A percentile compares a stretch with the other conserved stretches of the same genome.
Conservation (phyloP, 2,113 vertebrate species). For the Phasianus colchicus region DNA sequence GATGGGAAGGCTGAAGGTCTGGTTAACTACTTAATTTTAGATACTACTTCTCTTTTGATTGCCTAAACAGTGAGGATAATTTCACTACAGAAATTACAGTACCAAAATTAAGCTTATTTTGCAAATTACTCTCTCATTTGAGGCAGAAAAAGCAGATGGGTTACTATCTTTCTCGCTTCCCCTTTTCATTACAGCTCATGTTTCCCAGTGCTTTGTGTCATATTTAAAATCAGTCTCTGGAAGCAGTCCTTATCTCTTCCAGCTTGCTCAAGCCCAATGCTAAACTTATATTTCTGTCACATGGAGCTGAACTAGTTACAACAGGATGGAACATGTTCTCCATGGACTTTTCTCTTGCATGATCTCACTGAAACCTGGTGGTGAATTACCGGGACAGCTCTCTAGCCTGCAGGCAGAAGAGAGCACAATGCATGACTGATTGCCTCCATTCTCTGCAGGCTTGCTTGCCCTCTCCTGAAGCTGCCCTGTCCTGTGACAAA, state of each 20-base stretch:
- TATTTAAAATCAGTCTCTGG: constrained; percentile 36
- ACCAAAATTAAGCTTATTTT: neutral
- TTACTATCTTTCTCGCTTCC: neutral
- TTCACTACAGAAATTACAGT: neutral
- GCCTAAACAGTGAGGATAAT: neutral
- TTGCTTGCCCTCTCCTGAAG: neutral
- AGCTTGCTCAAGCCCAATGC: neutral
- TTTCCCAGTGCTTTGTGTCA: constrained; percentile 11
- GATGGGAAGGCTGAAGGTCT: neutral
- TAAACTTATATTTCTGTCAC: neutral
- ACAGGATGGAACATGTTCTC: neutral
- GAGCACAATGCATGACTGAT: neutral
- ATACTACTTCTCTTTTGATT: neutral
- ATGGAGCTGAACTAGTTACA: neutral
- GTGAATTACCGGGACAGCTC: neutral
- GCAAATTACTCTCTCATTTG: neutral
- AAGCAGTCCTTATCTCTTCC: constrained; percentile 34
- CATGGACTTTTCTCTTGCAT: neutral
- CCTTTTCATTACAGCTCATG: neutral
- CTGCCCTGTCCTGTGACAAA: neutral
- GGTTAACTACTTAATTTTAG: neutral
- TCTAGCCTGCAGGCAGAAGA: neutral
- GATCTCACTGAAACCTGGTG: neutral
- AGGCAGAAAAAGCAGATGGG: neutral
- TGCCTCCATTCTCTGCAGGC: neutral